Evolutionary conservation across 2,797 vertebrate genomes (phyloP), one percentile per base, ranked within the genome.

Genomic region (Microcaecilia unicolor): DNA sequence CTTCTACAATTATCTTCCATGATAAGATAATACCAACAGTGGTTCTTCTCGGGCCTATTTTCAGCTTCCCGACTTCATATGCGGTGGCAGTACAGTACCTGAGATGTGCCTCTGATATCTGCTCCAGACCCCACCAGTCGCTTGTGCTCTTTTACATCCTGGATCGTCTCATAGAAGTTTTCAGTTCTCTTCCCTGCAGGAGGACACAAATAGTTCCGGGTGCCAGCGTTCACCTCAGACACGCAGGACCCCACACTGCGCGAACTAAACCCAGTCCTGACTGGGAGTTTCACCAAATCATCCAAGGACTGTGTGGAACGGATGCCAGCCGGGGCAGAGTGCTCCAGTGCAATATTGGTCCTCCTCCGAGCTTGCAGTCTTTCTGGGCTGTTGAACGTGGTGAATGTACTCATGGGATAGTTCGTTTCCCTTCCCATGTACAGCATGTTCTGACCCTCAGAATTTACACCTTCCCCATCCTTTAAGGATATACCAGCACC

Each of bases 271-370:
- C 37, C 2, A 17, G 51, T 3, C 20, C 28, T 1, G 3, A 33
- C 2, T 25, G 4, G 8, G 13, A 41, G 17, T 8, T 47, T 28
- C 2, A 42, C 69, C 44, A 74, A 59, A 44, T 78, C 68, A 28
- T 77, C 66, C 30, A 76, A 55, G 34, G 75, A 75, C 11, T 70
- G 72, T 0, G 75, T 64, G 0, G 75, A 44, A 15, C 56, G 33
- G 21, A 76, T 57, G 0, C 47, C 47, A 6, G 67, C 48, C 0
- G 26, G 1, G 0, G 64, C 18, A 6, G 10, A 57, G 31, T 19
- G 58, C 4, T 31, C 47, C 2, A 45, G 36, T 5, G 33, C 44
- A 37, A 20, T 19, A 9, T 37, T 37, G 5, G 28, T 25, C 4
- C 37, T 28, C 15, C 37, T 41, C 3, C 22, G 8, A 5, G 27